Percentiles rank a stretch among this genome's conserved stretches.
phyloP scores from a whole-genome alignment of 2,113 vertebrate genomes.

The Lontra canadensis region DNA sequence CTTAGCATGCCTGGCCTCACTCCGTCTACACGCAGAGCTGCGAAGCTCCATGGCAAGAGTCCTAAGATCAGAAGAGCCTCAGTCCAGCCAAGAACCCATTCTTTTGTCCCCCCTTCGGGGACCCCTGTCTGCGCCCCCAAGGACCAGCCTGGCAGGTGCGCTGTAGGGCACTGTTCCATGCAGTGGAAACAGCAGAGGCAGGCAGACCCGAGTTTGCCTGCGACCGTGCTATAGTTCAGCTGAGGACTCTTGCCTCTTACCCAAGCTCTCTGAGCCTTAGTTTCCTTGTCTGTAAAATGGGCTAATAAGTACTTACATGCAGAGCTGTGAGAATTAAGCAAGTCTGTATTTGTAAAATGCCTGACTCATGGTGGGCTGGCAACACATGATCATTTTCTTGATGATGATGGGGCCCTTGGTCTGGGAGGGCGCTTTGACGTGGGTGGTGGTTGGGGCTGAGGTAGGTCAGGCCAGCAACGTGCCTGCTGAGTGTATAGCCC shows the following conservation, averaged over 20 bases:
- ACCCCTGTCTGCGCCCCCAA: background rate
- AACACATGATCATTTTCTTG: background rate
- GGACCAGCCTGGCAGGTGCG: background rate
- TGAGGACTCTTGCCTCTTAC: background rate
- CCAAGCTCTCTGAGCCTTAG: background rate
- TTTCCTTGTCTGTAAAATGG: background rate
- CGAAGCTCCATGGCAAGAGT: rapidly evolving
- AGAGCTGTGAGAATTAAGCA: background rate
- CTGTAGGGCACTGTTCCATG: background rate
- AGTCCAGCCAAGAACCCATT: background rate
- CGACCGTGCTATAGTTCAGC: background rate
- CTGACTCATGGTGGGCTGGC: background rate
- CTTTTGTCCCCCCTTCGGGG: rapidly evolving
- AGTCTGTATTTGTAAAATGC: background rate
- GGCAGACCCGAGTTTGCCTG: background rate
- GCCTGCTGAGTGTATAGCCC: background rate
- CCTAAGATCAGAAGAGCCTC: background rate
- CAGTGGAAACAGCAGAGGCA: background rate
- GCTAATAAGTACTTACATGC: background rate
- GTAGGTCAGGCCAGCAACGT: background rate
- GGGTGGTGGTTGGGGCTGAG: background rate
- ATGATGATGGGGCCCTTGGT: background rate
- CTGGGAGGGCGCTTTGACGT: background rate
- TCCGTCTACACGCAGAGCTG: background rate
- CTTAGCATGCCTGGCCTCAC: background rate